Base-by-base conservation (phyloP, 2,113 vertebrate genomes). In the Leptosomus discolor region DNA sequence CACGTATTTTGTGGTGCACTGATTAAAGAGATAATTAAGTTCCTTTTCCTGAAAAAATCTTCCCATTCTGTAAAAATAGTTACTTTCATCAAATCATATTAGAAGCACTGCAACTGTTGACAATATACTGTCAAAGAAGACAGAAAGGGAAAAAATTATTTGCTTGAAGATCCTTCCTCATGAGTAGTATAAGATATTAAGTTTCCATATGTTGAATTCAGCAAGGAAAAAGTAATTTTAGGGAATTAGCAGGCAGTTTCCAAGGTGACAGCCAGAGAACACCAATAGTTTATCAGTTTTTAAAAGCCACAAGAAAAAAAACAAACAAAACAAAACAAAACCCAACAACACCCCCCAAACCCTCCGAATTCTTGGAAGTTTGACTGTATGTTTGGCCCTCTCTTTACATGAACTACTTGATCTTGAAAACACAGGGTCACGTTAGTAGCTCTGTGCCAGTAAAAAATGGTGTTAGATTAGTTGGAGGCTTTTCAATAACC, bases 11-110 rank as follows among this genome's bases (percentile, higher is more conserved):
- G 65, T 90, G 46, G 41, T 68, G n/a, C 76, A 45, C 22, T 53
- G 36, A 90, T 74, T 97, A 92, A 94, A 60, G 58, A 90, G 27
- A 79, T 85, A 90, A 94, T 94, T 81, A 85, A 65, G 36, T 90
- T 80, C 68, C 7, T 65, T 92, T 94, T 84, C 39, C 51, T 81
- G 23, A 56, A 87, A 85, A 85, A 69, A 57, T 67, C 15, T 86
- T 90, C 34, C 32, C 14, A 39, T 90, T 85, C 51, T 53, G 45
- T 95, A 80, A 96, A 97, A 94, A 88, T 58, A 87, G 24, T 69
- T 74, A 53, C 68, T 85, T 94, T 89, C 45, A 92, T 84, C 50
- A 77, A 78, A 14, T 87, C 57, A 24, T 23, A 15, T 41, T 85
- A 84, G 50, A 94, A 94, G 27, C 9, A 46, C 32, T 51, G 22